Percentiles rank a stretch among this genome's conserved stretches.
These are phyloP conservation scores for Anthoscopus minutus DNA, from an alignment of 2,113 vertebrate species.

Conservation along the genomic window DNA sequence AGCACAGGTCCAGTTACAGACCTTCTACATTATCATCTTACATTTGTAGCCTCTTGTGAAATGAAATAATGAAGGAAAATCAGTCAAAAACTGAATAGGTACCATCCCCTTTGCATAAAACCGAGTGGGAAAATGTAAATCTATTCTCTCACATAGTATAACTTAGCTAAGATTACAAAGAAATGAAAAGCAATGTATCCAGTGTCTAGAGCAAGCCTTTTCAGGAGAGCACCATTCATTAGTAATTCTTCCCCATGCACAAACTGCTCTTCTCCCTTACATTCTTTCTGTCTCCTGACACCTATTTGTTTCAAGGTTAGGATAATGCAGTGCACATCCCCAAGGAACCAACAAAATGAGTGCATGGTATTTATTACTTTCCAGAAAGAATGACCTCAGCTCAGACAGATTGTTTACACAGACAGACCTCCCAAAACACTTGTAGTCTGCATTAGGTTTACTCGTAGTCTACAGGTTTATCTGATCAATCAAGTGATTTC, in stretches of 20 bases:
- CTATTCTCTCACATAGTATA: conserved; percentile 43
- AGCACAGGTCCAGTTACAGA: conserved; percentile 6
- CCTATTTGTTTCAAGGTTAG: conserved; percentile 10
- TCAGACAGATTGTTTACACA: conserved; percentile 1
- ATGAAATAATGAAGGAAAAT: conserved; percentile 41
- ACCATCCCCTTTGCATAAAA: conserved; percentile 10
- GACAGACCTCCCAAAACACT: neutral
- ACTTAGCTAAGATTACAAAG: conserved; percentile 20
- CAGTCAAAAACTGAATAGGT: conserved; percentile 27
- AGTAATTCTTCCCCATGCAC: neutral
- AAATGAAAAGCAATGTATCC: conserved; percentile 36
- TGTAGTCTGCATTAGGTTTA: neutral
- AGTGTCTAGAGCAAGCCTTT: conserved; percentile 3
- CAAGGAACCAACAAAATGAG: neutral
- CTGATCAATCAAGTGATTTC: neutral
- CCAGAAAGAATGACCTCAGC: neutral
- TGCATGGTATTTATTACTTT: neutral
- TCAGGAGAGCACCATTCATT: conserved; percentile 15
- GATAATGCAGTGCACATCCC: neutral
- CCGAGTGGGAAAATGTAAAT: conserved; percentile 48
- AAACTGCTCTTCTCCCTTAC: conserved; percentile 12
- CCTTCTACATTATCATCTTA: conserved; percentile 15
- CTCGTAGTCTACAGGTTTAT: neutral
- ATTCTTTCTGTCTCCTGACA: neutral
- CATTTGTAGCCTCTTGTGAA: neutral